Base-by-base conservation (phyloP, 30 jellyfish, hydroid and myxozoan genomes). In the Pseudorhiza aurosa region DNA sequence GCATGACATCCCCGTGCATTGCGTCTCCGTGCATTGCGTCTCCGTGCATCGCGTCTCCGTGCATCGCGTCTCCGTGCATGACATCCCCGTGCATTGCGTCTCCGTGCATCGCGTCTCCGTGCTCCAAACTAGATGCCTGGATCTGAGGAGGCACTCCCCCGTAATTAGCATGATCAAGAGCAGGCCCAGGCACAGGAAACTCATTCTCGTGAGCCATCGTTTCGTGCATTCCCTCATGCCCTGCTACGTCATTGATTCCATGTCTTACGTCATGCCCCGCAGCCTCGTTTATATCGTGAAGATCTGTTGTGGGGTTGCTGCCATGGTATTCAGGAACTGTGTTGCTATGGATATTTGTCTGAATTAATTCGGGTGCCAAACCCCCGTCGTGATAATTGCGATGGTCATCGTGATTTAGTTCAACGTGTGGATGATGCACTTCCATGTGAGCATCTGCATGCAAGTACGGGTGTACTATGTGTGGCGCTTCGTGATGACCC, bases 261-360 rank as follows among this genome's bases (percentile, higher is more conserved):
- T 5, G 29, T 6, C 8, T 10, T 26, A 57, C 45, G 18, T 18
- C 2, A 8, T 65, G 63, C 7, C 50, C 24, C 8, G 43, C 60
- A 1, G 35, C 80, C 1, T 43, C 68, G 50, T 29, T 49, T 2
- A 35, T 59, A 36, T 33, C 75, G 40, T 72, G 86, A 7, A 72
- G 29, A 30, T 72, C 75, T 0, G 86, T 72, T 63, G 35, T 72
- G n/a, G 86, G 86, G 75, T 72, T 72, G 0, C 55, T 49, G 31
- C 86, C 86, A 55, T 72, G 29, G 22, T 72, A 72, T 37, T 72
- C 90, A 22, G 90, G 90, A n/a, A 77, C 90, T 5, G 24, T 65
- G 37, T 77, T 77, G 63, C 90, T 77, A 8, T 36, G 74, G 58
- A 62, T 47, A 32, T 77, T 77, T 14, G 71, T 43, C 19, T 62